A percentile compares a stretch with the other conserved stretches of the same genome.
Evolutionary conservation across 1,140 invertebrate genomes (phyloP).

Genomic region (Cyphomyrmex costatus): DNA sequence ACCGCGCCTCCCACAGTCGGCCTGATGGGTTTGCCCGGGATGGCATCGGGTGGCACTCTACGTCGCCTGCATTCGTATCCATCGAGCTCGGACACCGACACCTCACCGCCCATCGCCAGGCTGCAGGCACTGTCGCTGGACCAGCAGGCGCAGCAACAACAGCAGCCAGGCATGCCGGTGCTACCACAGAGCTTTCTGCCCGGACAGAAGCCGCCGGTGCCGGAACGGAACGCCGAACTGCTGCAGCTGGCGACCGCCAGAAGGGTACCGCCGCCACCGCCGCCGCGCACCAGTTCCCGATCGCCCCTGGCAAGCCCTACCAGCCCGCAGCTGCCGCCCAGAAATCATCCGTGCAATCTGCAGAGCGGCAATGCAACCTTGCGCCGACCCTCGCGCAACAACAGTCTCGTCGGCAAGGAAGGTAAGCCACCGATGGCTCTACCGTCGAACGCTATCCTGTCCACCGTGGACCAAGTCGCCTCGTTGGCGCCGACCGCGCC

Average conservation of each 20-base stretch:
- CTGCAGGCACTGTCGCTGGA: slow-evolving; percentile 77
- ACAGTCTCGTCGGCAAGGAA: slow-evolving; percentile 68
- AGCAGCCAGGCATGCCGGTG: slow-evolving; percentile 78
- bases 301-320: slow-evolving; percentile 94
- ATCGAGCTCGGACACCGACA: slow-evolving; percentile 91
- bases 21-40: background rate
- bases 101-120: slow-evolving; percentile 89
- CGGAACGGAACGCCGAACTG: slow-evolving; percentile 91
- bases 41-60: slow-evolving; percentile 86
- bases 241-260: slow-evolving; percentile 89
- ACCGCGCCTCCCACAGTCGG: slow-evolving; percentile 76
- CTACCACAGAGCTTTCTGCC: slow-evolving; percentile 82
- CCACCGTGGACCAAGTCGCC: slow-evolving; percentile 86
- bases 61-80: slow-evolving; percentile 92
- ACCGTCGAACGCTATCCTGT: slow-evolving; percentile 86
- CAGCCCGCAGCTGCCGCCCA: slow-evolving; percentile 88
- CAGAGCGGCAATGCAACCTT: slow-evolving; percentile 79
- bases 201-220: slow-evolving; percentile 91
- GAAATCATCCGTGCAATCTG: slow-evolving; percentile 75
- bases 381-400: slow-evolving; percentile 69
- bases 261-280: slow-evolving; percentile 94
- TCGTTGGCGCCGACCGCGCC: slow-evolving; percentile 84
- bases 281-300: slow-evolving; percentile 93
- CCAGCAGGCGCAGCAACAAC: slow-evolving; percentile 78
- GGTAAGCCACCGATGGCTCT: slow-evolving; percentile 82